Evolutionary conservation across 2,888 invertebrate species (phyloP), one percentile per base, ranked within the genome.

Genomic region (Lampropteryx suffumata): DNA sequence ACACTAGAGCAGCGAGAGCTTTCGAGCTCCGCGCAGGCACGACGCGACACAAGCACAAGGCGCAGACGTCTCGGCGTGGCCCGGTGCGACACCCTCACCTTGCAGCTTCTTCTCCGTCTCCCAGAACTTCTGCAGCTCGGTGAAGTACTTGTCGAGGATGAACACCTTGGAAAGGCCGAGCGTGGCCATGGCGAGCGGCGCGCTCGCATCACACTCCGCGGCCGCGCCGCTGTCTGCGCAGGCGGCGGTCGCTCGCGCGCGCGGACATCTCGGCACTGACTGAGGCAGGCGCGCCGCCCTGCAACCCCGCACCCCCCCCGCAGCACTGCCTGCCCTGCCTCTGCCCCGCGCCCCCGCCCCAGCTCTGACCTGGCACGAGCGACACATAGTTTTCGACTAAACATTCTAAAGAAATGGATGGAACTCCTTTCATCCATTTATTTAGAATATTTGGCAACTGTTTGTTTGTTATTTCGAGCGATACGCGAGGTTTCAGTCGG

Each of bases 111-210:
- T 97, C 90, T 98, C 98, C 59, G 97, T 97, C 91, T 97, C 97
- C 96, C 97, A 97, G 92, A 97, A 97, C 92, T 98, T 98, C 87
- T 97, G 97, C 88, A 98, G 92, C 91, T 98, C 98, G 67, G 97
- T 97, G 91, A 98, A 98, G 91, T 98, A 98, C 90, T 98, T 98
- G 94, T 98, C 98, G 93, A 98, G 94, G 87, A 98, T 98, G 94
- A 97, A 98, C 90, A 97, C 97, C 93, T 98, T 98, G 84, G 97
- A 97, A 76, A 97, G 95, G 92, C 97, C 97, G 92, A 97, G 93
- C 90, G 97, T 97, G 93, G 97, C 97, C 97, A 97, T 97, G 91
- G 82, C 88, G 84, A 79, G 79, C 78, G 79, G 71, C 78, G 82
- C 82, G 84, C 82, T 77, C 72, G 73, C 88, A 84, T 84, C 84